These are phyloP conservation scores for Eudyptes chrysolophus DNA, from an alignment of 2,113 vertebrate species.

Conservation along the genomic window DNA sequence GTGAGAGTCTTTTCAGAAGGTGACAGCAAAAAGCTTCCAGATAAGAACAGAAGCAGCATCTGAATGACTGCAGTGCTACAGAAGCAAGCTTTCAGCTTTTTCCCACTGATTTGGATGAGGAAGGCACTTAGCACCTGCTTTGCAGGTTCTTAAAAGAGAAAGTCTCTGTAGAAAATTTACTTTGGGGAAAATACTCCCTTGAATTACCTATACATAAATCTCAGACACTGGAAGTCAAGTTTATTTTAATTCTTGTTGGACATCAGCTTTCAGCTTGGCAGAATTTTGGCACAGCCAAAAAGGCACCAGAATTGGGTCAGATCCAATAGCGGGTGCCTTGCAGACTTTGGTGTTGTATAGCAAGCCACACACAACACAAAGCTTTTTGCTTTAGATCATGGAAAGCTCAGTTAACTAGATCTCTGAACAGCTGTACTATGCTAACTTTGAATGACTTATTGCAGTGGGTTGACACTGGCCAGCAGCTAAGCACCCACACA, in stretches of 20 bases:
- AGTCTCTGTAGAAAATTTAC: background rate
- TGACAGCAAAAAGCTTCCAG: background rate
- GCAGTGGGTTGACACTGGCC: background rate
- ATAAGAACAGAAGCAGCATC: background rate
- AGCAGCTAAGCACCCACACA: background rate
- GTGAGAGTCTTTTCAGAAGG: background rate
- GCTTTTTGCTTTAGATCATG: background rate
- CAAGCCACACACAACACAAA: background rate
- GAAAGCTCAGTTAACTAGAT: background rate
- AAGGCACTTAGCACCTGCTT: background rate
- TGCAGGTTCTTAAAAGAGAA: background rate
- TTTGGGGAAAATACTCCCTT: background rate
- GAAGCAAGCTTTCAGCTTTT: background rate
- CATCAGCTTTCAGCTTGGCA: background rate
- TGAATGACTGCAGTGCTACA: background rate
- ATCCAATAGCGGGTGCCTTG: background rate
- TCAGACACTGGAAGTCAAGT: background rate
- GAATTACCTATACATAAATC: background rate
- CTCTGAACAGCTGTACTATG: background rate
- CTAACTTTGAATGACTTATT: background rate
- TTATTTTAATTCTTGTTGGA: background rate
- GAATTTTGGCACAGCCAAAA: background rate
- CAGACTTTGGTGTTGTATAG: background rate
- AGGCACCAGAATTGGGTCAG: background rate
- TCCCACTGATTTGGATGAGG: background rate